Conservation (phyloP, 2,797 vertebrate genomes). For the Gastrophryne carolinensis region DNA sequence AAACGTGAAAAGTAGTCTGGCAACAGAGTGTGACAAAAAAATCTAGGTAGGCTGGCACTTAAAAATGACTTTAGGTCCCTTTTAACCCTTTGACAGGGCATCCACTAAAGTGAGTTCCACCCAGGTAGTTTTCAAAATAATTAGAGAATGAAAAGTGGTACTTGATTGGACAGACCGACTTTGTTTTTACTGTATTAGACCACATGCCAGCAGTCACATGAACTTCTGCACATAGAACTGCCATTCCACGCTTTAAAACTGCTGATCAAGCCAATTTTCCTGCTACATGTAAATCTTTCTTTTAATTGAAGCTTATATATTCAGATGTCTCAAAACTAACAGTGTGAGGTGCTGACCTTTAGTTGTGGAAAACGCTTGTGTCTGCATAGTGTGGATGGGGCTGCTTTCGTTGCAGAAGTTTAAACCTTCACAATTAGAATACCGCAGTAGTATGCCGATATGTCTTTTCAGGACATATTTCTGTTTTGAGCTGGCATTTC, state of each 20-base stretch:
- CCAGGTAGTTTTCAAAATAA: no score
- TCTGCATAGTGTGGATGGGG: slow-evolving; percentile 20
- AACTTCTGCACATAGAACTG: neutral
- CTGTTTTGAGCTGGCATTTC: neutral
- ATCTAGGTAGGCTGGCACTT: no score
- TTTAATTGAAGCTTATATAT: neutral
- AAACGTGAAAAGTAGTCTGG: no score
- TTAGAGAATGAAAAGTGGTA: no score
- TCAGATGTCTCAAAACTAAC: neutral
- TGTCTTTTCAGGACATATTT: neutral
- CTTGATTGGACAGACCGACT: no score
- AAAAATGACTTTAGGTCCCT: no score
- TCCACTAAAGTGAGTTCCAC: no score
- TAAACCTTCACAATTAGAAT: neutral
- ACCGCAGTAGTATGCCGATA: neutral
- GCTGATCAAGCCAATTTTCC: neutral
- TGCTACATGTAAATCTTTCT: neutral
- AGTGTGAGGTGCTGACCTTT: neutral
- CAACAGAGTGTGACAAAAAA: no score
- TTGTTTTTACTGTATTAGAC: no score
- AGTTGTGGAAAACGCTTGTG: neutral
- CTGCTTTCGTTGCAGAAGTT: slow-evolving; percentile 2
- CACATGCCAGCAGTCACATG: no score
- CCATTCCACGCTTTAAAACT: neutral
- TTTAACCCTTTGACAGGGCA: no score